Evolutionary conservation across 2,113 vertebrate genomes (phyloP), one percentile per base, ranked within the genome.

Genomic region (Protobothrops flavoviridis): DNA sequence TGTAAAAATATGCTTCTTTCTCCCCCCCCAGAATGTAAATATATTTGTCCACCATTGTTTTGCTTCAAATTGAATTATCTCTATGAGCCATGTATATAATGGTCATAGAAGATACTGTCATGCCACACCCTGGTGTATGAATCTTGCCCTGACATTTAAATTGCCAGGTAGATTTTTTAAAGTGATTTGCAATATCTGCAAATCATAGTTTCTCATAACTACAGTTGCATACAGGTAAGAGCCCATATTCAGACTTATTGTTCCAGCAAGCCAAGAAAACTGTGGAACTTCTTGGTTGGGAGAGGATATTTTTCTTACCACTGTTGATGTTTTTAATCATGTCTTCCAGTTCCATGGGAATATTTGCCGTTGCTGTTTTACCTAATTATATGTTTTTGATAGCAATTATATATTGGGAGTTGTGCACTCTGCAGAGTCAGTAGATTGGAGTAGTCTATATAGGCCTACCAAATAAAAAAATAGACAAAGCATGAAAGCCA

Each of bases 31-130:
- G 90, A 3, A 0, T 90, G 39, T 7, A 95, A 88, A 88, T 89
- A 55, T 1, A 39, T 85, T 59, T 11, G 2, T 0, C 5, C 56
- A 90, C n/a, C 0, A 93, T 93, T 95, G 55, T 95, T 97, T 94
- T 91, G 26, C 93, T 90, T 96, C 91, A 94, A 93, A 39, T 52
- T 69, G 87, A 39, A 48, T 91, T 92, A 64, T 93, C 0, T 89
- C 91, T 90, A 8, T 7, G 39, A 0, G 0, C 56, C 91, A 92
- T 48, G 55, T 85, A 81, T 13, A 20, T 69, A 1, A 0, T 0
- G 43, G 1, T 29, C 15, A 43, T 17, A 61, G 33, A 45, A 43
- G 69, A 43, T 17, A 56, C 33, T 39, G 69, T 23, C 85, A 61
- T n/a, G 43, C 26, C 85, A 92, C 48, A 39, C 17, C 4, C 24